Base-by-base conservation (phyloP, 2,797 vertebrate species). In the Diceros bicornis region DNA sequence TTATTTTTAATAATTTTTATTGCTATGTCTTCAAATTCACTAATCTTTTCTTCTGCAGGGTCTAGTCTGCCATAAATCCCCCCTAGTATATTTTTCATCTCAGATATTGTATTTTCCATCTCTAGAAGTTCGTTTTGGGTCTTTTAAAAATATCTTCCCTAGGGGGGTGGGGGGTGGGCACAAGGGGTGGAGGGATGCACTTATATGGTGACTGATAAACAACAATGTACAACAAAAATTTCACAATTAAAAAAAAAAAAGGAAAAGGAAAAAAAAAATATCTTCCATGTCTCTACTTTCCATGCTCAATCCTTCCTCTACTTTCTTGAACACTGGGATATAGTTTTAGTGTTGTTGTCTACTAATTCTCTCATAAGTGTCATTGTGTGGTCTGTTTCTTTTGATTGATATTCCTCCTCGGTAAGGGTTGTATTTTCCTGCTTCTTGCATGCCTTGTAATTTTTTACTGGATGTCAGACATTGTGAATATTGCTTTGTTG, bases 1-100 rank as follows among this genome's bases (percentile, higher is more conserved):
- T 87, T 72, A 75, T 47, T 87, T 66, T 92, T 20, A 62, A 72
- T 57, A 74, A 32, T 88, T 87, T 81, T 29, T 74, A 74, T 66
- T 66, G 47, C 11, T 72, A 34, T 55, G 29, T 92, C 75, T 87
- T 92, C 66, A 66, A 5, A 91, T 34, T 95, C 44, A 62, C 21
- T 52, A 72, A 64, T 29, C n/a, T 50, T 83, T 83, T 68, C 37
- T 94, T 68, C 59, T 68, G 9, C 59, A 59, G 47, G 47, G 9
- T 62, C 34, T 89, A 68, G 32, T 77, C 57, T 84, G 62, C 16
- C 29, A 20, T 71, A 89, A 83, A 44, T 83, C 37, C 9, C 14
- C 47, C 2, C 27, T 57, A 20, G 3, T 68, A 13, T 75, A 57
- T 37, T 66, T 93, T 92, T 72, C 4, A 74, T 64, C 75, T 75